A percentile compares a stretch with the other conserved stretches of the same genome.
These are phyloP conservation scores for Nothobranchius kuhntae DNA, from an alignment of 2,113 vertebrate genomes.

Conservation along the genomic window DNA sequence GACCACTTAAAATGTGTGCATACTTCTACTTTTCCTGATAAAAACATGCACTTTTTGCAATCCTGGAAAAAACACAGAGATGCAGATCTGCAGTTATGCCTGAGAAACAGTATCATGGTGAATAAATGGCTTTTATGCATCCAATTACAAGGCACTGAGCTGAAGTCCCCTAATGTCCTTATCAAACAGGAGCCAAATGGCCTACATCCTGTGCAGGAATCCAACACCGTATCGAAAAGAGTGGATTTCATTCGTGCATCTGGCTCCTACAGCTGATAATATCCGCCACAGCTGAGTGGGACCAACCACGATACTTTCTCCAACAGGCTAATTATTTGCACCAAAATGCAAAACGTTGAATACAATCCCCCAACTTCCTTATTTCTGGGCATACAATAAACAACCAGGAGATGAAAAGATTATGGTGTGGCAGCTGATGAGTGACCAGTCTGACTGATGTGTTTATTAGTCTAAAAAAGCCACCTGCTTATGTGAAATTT, in stretches of 20 bases:
- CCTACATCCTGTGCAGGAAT: slow-evolving; percentile 39
- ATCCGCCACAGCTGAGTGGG: slow-evolving; percentile 15
- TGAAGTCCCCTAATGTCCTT: slow-evolving; percentile 24
- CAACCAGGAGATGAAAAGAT: neutral
- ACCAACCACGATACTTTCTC: neutral
- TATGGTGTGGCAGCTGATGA: too few species aligned
- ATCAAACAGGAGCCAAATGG: slow-evolving; percentile 27
- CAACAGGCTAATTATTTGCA: neutral
- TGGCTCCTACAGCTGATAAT: slow-evolving; percentile 23
- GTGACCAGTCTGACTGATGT: neutral
- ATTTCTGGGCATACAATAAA: neutral
- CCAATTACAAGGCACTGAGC: neutral
- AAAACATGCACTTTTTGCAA: too few species aligned
- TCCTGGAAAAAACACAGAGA: slow-evolving; percentile 2
- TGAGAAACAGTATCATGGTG: slow-evolving; percentile 14
- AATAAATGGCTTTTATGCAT: slow-evolving; percentile 12
- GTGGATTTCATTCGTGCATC: slow-evolving; percentile 39
- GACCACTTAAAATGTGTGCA: too few species aligned
- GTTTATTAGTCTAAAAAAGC: slow-evolving; percentile 6
- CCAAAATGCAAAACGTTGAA: neutral
- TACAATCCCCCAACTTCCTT: neutral
- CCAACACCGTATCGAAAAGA: slow-evolving; percentile 37
- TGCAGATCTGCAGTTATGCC: neutral
- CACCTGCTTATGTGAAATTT: slow-evolving; percentile 22
- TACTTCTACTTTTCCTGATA: too few species aligned